Base-by-base conservation (phyloP, 1,140 invertebrate species). In the Pantala flavescens region DNA sequence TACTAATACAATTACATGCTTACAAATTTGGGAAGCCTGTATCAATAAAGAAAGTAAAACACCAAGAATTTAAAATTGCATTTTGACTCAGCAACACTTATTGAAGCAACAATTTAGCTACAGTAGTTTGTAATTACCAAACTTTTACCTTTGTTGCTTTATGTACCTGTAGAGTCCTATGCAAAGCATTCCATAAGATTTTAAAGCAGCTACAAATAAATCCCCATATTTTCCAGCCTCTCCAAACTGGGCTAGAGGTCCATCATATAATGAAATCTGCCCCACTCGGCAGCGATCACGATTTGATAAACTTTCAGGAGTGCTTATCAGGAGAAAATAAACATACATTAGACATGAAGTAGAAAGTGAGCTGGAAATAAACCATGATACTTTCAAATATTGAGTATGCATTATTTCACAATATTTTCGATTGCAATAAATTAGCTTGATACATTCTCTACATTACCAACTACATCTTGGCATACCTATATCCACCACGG, bases 141-240 rank as follows among this genome's bases (percentile, higher is more conserved):
- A 75, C 74, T 71, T 14, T 55, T 75, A 76, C 76, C 28, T 36
- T 36, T 36, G 28, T 21, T 63, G 49, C 16, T 63, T 63, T 19
- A 63, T 21, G 77, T 91, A 90, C 84, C 92, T 88, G 86, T 99
- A 99, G 76, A 99, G 88, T 80, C 98, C 98, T 85, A 99, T 99
- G 86, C 98, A 99, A 79, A 99, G 88, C 93, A 99, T 98, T 79
- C 97, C 97, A 84, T 98, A 98, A 77, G 95, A 95, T 80, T 96
- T 92, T 76, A 99, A 88, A 72, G 98, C 97, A 77, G 94, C 91
- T 74, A 98, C 94, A 88, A 99, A 99, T 79, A 99, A 86, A 82
- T 98, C 95, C 16, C 94, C 94, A 85, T 97, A 97, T 86, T 95
- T 96, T 80, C 95, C 95, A 79, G 92, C 91, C 83, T 97, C 94